phyloP scores from a whole-genome alignment of 2,113 vertebrate genomes.

The Hemibagrus wyckioides region DNA sequence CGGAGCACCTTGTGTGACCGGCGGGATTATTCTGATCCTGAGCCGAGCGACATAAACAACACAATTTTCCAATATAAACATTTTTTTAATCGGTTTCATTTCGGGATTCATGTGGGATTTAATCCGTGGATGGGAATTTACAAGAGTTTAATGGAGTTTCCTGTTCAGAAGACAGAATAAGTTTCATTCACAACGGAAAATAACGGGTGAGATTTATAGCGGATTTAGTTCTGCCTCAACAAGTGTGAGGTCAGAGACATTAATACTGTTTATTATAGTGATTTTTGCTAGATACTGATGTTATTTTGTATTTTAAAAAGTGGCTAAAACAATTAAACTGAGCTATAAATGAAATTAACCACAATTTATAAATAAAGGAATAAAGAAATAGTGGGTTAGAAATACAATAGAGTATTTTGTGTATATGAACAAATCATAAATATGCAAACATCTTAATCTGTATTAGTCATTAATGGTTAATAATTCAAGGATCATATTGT shows the following conservation, averaged over 20 bases:
- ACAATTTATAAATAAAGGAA: background rate
- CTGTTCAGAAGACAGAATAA: background rate
- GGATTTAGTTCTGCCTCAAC: background rate
- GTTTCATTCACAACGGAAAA: background rate
- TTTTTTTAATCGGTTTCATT: background rate
- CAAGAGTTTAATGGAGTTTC: background rate
- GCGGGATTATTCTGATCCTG: background rate
- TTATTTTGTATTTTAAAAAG: background rate
- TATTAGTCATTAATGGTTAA: too few species aligned
- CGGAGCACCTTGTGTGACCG: constrained; percentile 17
- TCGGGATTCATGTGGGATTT: background rate
- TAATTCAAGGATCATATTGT: too few species aligned
- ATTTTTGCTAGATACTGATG: background rate
- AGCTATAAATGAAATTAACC: background rate
- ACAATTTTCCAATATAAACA: background rate
- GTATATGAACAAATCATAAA: too few species aligned
- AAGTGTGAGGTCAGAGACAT: background rate
- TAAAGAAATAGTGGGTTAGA: background rate
- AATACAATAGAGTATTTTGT: too few species aligned
- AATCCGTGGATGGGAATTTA: background rate
- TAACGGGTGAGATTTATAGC: constrained; percentile 13
- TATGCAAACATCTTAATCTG: too few species aligned
- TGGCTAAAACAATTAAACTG: background rate
- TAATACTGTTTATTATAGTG: background rate
- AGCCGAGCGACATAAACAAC: background rate